Base-by-base conservation (phyloP, 2,797 vertebrate genomes). In the Meriones psammophilus region DNA sequence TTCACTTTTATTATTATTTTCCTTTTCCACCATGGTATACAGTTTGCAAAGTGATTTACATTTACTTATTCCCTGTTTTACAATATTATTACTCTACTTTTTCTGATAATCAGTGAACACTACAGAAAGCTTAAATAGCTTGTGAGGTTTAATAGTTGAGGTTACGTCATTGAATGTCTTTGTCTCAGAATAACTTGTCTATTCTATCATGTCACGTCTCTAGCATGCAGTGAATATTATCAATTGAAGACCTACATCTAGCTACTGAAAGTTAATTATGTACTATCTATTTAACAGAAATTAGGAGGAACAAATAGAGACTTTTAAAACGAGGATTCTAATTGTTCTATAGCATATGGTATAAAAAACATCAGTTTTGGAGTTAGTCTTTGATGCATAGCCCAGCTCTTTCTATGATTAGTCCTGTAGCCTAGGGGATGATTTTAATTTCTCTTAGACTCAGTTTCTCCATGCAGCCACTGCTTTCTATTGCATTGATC, bases 1-100 rank as follows among this genome's bases (percentile, higher is more conserved):
- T 95, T 94, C 84, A 81, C 64, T 83, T 93, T 77, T 91, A 68
- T 30, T 80, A 87, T 79, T 91, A 87, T 83, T 94, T 95, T 93
- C 42, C 33, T 94, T 96, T 94, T 60, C 15, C 13, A n/a, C 54
- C 15, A 92, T 80, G 24, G 56, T 92, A 2, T 86, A 88, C 36
- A 95, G 66, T 30, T 88, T 87, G 89, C 33, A 88, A 88, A 88
- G 3, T 10, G 81, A 66, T 95, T 97, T 79, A 86, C 9, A 22
- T 92, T 81, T 64, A 88, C 30, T 91, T 94, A 62, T 36, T 2
- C 60, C 64, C 22, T 89, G 5, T 86, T 92, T 94, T 54, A 85
- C 92, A 95, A 91, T 89, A 79, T 50, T 73, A 20, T 56, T 77
- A 76, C 79, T 94, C n/a, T 71, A 56, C 13, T 76, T 88, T 58